phyloP scores from a whole-genome alignment of 53 echinoderm and acorn worm genomes.

The Mesocentrotus franciscanus region DNA sequence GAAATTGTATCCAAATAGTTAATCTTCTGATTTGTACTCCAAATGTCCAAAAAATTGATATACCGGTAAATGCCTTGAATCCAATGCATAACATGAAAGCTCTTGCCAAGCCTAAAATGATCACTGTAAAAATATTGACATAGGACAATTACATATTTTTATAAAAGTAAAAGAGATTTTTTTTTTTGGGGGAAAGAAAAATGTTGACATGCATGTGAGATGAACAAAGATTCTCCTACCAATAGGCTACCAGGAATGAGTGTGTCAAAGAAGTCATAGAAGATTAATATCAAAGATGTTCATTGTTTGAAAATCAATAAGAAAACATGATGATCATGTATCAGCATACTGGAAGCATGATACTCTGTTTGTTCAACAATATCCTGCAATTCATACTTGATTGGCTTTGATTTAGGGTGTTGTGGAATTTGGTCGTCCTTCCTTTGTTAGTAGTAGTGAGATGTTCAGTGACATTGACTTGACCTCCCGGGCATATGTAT shows the following conservation, averaged over 20 bases:
- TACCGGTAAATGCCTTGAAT: too few relatives aligned
- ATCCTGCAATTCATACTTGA: background rate
- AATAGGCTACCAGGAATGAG: background rate
- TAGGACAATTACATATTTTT: background rate
- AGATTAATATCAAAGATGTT: background rate
- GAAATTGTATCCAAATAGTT: too few relatives aligned
- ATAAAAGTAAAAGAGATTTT: background rate
- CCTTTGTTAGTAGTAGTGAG: background rate
- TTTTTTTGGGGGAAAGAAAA: background rate
- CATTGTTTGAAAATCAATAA: background rate
- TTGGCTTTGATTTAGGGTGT: background rate
- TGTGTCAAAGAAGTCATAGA: background rate
- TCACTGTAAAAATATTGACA: background rate
- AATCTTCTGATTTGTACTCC: too few relatives aligned
- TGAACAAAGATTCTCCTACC: background rate
- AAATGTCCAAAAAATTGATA: too few relatives aligned
- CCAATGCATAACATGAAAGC: too few relatives aligned
- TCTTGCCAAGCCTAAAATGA: too few relatives aligned
- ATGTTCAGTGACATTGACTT: background rate
- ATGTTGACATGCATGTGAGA: background rate
- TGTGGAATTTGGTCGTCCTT: background rate
- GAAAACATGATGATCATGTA: background rate
- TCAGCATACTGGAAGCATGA: background rate
- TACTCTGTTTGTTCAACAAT: background rate
- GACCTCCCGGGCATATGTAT: background rate